Percentiles rank a stretch among this genome's conserved stretches.
phyloP scores from a whole-genome alignment of 2,888 invertebrate genomes.

The Chrysolina haemoptera region DNA sequence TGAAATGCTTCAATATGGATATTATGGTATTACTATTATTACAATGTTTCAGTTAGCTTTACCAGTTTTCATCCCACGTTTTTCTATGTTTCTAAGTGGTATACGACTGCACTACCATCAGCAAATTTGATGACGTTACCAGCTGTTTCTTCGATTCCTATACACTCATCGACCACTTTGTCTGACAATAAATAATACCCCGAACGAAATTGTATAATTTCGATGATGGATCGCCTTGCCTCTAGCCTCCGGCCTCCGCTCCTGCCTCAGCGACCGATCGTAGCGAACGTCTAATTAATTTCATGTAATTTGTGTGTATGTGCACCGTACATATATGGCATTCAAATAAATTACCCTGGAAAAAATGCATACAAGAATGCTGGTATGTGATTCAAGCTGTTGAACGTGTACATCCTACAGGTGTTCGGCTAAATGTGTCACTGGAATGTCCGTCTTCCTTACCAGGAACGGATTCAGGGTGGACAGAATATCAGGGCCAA shows the following conservation, averaged over 20 bases:
- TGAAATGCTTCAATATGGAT: too few relatives aligned
- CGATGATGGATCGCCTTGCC: background rate
- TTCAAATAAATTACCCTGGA: constrained; percentile 40
- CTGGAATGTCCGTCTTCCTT: constrained; percentile 51
- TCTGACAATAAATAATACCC: too few relatives aligned
- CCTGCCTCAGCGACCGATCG: constrained; percentile 29
- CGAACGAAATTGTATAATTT: background rate
- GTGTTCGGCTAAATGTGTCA: constrained; percentile 58
- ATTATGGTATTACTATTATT: too few relatives aligned
- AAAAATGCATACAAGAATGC: constrained; percentile 57
- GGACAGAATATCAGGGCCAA: background rate
- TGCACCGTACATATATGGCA: constrained; percentile 43
- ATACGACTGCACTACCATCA: background rate
- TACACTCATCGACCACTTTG: too few relatives aligned
- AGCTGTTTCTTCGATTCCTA: too few relatives aligned
- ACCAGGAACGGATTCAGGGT: constrained; percentile 47
- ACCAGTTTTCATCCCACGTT: too few relatives aligned
- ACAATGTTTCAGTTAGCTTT: too few relatives aligned
- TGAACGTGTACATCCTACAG: constrained; percentile 56
- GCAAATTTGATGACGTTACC: too few relatives aligned
- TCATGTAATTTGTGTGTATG: constrained; percentile 40
- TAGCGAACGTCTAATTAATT: constrained; percentile 39
- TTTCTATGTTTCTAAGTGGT: background rate
- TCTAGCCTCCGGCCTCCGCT: background rate
- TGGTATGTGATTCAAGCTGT: constrained; percentile 53